Conservation (phyloP, 92 coral and sea anemone genomes). For the Zoanthus sansibaricus region DNA sequence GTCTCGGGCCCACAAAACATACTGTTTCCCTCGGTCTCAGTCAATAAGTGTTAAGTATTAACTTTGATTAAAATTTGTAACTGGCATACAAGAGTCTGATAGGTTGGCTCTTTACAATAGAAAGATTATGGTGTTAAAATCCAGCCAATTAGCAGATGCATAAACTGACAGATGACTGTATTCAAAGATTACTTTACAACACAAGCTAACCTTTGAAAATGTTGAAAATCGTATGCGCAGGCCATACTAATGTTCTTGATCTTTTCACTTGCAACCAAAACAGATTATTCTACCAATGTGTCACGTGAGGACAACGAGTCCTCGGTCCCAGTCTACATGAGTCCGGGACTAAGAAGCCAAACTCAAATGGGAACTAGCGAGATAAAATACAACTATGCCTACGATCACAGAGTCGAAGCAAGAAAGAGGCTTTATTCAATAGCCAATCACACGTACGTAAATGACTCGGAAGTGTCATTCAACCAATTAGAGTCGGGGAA, state of each 20-base stretch:
- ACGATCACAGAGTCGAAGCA: slow-evolving; percentile 17
- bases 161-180: background rate
- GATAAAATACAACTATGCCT: slow-evolving; percentile 20
- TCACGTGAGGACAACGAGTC: background rate
- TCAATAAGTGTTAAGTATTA: too few species aligned
- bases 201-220: too few species aligned
- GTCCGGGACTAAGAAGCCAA: background rate
- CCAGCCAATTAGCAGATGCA: background rate
- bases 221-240: background rate
- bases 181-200: too few species aligned
- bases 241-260: background rate
- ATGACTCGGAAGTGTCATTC: slow-evolving; percentile 15
- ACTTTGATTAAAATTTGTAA: too few species aligned
- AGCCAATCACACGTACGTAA: slow-evolving; percentile 27
- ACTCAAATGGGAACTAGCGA: background rate
- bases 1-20: too few species aligned
- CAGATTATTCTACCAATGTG: background rate
- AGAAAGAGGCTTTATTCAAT: slow-evolving; percentile 9
- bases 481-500: background rate
- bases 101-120: background rate
- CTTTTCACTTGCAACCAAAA: background rate
- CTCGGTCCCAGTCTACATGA: slow-evolving; percentile 25
- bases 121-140: too few species aligned
- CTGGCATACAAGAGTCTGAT: too few species aligned
- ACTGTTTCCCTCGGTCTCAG: too few species aligned